These are phyloP conservation scores for Ethmia dodecea DNA, from an alignment of 2,888 invertebrate genomes.

Conservation along the genomic window DNA sequence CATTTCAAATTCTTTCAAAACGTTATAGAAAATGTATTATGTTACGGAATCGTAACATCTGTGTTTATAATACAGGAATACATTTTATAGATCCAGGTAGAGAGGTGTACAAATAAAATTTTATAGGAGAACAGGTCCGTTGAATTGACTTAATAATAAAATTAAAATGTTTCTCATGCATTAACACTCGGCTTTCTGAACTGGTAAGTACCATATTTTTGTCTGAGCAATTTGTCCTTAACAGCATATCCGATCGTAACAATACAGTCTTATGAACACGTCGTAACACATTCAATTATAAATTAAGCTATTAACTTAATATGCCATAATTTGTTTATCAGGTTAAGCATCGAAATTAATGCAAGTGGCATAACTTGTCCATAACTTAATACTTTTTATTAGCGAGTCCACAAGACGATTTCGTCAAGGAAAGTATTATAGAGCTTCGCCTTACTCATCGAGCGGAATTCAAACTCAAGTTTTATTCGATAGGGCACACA, in stretches of 20 bases:
- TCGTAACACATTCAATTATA: conserved; percentile 72
- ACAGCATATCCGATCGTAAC: conserved; percentile 50
- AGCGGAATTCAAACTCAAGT: conserved; percentile 31
- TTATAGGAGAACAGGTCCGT: conserved; percentile 38
- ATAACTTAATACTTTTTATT: conserved; percentile 77
- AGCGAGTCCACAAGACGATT: conserved; percentile 71
- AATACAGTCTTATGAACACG: conserved; percentile 65
- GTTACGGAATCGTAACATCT: conserved; percentile 7
- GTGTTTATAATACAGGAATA: conserved; percentile 28
- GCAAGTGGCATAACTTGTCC: conserved; percentile 74
- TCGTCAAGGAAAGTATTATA: conserved; percentile 65
- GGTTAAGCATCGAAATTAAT: conserved; percentile 77
- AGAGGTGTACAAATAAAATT: conserved; percentile 40
- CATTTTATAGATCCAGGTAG: conserved; percentile 30
- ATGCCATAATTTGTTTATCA: conserved; percentile 76
- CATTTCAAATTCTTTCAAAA: conserved; percentile 15
- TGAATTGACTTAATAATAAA: conserved; percentile 36
- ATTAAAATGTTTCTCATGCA: conserved; percentile 29
- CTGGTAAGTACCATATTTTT: conserved; percentile 30
- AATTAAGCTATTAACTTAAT: conserved; percentile 77
- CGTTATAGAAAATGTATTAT: conserved; percentile 13
- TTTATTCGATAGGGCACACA: conserved; percentile 27
- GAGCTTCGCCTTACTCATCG: conserved; percentile 24
- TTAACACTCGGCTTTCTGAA: conserved; percentile 16
- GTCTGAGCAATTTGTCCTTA: conserved; percentile 56